A percentile compares a stretch with the other conserved stretches of the same genome.
These are phyloP conservation scores for Austrofundulus limnaeus DNA, from an alignment of 2,113 vertebrate genomes.

Conservation along the genomic window DNA sequence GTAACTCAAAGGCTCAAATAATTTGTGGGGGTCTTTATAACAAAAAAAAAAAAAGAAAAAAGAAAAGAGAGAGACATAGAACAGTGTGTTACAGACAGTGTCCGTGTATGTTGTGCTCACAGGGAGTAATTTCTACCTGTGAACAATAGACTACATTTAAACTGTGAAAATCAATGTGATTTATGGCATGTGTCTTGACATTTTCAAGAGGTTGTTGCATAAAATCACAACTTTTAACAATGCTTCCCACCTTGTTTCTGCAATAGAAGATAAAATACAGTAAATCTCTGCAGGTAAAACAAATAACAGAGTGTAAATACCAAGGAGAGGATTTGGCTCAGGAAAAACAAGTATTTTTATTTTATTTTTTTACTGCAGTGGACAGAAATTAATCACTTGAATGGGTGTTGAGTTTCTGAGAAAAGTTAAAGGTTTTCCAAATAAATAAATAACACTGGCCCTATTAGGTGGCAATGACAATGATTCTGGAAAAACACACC, in stretches of 20 bases:
- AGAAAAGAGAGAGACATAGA: too few relatives aligned
- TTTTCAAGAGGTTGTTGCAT: slow-evolving; percentile 32
- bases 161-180: slow-evolving; percentile 11
- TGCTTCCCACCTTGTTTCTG: slow-evolving; percentile 3
- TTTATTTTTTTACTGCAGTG: not conserved
- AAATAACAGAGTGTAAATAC: slow-evolving; percentile 35
- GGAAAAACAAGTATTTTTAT: not conserved
- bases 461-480: not conserved
- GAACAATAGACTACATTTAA: slow-evolving; percentile 32
- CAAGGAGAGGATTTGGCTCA: slow-evolving; percentile 7
- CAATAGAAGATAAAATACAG: slow-evolving; percentile 28
- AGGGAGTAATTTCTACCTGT: slow-evolving; percentile 29
- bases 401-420: not conserved
- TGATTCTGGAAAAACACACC: slow-evolving; percentile 51
- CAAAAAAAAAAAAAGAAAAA: slow-evolving; percentile 30
- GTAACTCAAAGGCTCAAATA: slow-evolving; percentile 39
- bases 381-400: too few relatives aligned
- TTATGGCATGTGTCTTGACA: slow-evolving; percentile 48
- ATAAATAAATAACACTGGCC: slow-evolving; percentile 30
- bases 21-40: slow-evolving; percentile 44
- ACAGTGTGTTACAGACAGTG: slow-evolving; percentile 35
- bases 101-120: slow-evolving; percentile 46
- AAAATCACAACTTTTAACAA: slow-evolving; percentile 36
- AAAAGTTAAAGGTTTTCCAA: slow-evolving; percentile 28
- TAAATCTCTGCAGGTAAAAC: slow-evolving; percentile 2